These are phyloP conservation scores for Actinopyga echinites DNA, from an alignment of 53 echinoderm and acorn worm species.

Conservation along the genomic window DNA sequence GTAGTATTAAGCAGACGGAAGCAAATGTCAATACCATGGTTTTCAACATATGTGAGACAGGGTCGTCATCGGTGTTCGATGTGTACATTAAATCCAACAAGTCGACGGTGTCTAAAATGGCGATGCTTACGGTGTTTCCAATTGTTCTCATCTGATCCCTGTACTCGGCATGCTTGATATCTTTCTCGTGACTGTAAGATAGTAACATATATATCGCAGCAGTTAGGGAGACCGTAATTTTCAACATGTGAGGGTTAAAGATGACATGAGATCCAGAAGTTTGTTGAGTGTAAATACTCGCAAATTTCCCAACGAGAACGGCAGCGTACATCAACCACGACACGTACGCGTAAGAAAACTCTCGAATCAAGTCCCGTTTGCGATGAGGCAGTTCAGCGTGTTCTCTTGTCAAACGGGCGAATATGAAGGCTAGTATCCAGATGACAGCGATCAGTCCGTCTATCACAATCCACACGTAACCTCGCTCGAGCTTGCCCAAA, in stretches of 20 bases:
- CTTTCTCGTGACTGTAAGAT: conserved; percentile 83
- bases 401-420: conserved; percentile 52
- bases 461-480: conserved; percentile 76
- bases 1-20: conserved; percentile 79
- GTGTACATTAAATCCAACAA: conserved; percentile 73
- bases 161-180: conserved; percentile 69
- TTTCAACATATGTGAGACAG: conserved; percentile 59
- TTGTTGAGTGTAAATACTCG: conserved; percentile 66
- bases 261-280: conserved; percentile 50
- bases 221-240: conserved; percentile 79
- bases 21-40: conserved; percentile 76
- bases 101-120: conserved; percentile 81
- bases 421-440: conserved; percentile 75
- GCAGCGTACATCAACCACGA: conserved; percentile 86
- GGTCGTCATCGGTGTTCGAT: conserved; percentile 27
- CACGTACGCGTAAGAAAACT: conserved; percentile 77
- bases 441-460: conserved; percentile 63
- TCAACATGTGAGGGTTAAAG: conserved; percentile 71
- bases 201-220: conserved; percentile 73
- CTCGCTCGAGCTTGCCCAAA: conserved; percentile 61
- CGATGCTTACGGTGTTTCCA: conserved; percentile 70
- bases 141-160: conserved; percentile 73
- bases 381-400: conserved; percentile 64
- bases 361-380: conserved; percentile 56
- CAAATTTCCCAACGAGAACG: conserved; percentile 76